Evolutionary conservation across 2,888 invertebrate genomes (phyloP).

Genomic region (Drosophila neotestacea): DNA sequence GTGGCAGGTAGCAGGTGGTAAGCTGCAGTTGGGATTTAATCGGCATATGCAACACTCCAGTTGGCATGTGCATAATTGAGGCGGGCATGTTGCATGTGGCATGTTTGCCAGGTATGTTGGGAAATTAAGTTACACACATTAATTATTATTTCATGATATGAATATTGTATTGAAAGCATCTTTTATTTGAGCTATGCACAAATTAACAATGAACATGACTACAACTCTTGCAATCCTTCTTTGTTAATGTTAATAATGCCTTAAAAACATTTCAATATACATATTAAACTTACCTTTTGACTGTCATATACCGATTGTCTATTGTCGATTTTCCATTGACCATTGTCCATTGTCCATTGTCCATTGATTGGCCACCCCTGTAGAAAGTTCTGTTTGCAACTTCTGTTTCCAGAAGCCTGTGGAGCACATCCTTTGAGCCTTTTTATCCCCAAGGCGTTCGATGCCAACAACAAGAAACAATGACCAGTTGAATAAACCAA

Average conservation of each 20-base stretch:
- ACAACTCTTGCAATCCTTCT: neutral
- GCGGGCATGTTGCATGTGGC: neutral
- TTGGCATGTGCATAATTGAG: slow-evolving; percentile 26
- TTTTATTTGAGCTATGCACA: slow-evolving; percentile 17
- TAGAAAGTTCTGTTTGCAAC: neutral
- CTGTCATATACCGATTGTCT: neutral
- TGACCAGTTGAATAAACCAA: slow-evolving; percentile 12
- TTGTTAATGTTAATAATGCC: slow-evolving; percentile 10
- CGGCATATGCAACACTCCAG: neutral
- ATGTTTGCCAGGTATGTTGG: neutral
- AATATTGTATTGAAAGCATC: neutral
- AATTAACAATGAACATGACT: slow-evolving; percentile 35
- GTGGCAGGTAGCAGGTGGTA: too few species aligned
- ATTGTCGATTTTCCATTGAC: neutral
- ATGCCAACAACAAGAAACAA: slow-evolving; percentile 1
- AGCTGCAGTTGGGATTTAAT: slow-evolving; percentile 8
- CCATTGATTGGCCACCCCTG: slow-evolving; percentile 17
- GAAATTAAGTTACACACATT: neutral
- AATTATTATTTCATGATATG: slow-evolving; percentile 6
- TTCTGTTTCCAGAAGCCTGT: slow-evolving; percentile 1
- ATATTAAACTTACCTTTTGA: neutral
- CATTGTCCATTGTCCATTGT: neutral
- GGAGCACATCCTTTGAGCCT: slow-evolving; percentile 8
- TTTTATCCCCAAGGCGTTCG: slow-evolving; percentile 12
- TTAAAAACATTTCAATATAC: slow-evolving; percentile 31